Base-by-base conservation (phyloP, 2,113 vertebrate species). In the Jaculus jaculus region DNA sequence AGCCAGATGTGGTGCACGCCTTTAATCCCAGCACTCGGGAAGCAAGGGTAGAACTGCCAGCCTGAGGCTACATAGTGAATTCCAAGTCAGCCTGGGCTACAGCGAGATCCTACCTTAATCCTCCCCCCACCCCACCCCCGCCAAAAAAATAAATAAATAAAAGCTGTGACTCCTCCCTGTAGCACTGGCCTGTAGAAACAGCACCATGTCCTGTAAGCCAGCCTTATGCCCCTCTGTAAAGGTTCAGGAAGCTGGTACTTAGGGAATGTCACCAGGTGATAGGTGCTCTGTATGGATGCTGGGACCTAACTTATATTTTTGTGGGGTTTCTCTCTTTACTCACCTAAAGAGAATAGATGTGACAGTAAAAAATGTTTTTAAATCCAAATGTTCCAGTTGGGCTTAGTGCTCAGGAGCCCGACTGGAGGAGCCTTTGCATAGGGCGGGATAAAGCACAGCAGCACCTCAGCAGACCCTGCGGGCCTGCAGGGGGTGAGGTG, bases 191-290 rank as follows among this genome's bases (percentile, higher is more conserved):
- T 63, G 61, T 17, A 7, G 42, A 26, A 47, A 15, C 0, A 39
- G 88, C 84, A 85, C 74, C 75, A 6, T 3, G 10, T 3, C 32
- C 39, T 60, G 0, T 17, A 5, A 68, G 68, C 97, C 96, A 79
- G 75, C 92, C 93, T 93, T 21, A 94, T 73, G 84, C 97, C 93
- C 93, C 92, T 97, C 90, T 20, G 95, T 96, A 97, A 98, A 98
- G 21, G 28, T 32, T 34, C 32, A 15, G n/a, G 66, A 47, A 30
- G 54, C 78, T 60, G 66, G 58, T 83, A 97, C 98, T 94, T 98
- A 97, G 97, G 98, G 98, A 95, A 97, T 97, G 97, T 97, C 96
- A 97, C 95, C 97, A 78, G 97, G 97, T 98, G 97, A 97, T 97
- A 91, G n/a, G 95, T 98, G 97, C 83, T 47, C 97, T 97, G 93